phyloP scores from a whole-genome alignment of 1,140 invertebrate species.

The Zaprionus nigranus region DNA sequence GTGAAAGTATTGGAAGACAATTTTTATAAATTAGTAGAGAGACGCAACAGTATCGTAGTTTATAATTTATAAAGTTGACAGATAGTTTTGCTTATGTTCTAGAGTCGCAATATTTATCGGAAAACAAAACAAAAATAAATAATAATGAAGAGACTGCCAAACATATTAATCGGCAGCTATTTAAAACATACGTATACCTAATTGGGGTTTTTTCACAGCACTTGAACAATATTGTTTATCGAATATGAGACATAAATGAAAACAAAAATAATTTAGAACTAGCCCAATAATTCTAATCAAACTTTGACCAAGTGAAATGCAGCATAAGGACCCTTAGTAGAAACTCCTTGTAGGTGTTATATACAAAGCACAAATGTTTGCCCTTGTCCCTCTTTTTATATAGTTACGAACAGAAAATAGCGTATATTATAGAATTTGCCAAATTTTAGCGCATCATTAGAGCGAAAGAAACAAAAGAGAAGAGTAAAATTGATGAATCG shows the following conservation, averaged over 20 bases:
- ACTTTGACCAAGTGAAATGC: conserved; percentile 69
- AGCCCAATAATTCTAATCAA: conserved; percentile 57
- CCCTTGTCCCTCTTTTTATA: conserved; percentile 50
- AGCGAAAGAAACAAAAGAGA: conserved; percentile 1
- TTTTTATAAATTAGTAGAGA: conserved; percentile 53
- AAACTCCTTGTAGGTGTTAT: conserved; percentile 48
- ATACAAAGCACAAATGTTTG: conserved; percentile 48
- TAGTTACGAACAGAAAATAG: conserved; percentile 37
- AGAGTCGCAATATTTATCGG: conserved; percentile 32
- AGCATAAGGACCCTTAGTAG: conserved; percentile 55
- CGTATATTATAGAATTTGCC: conserved; percentile 72
- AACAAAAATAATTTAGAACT: conserved; percentile 2
- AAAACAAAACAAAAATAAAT: conserved; percentile 30
- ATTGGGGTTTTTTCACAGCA: conserved; percentile 47
- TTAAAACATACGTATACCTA: conserved; percentile 32
- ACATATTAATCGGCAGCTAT: conserved; percentile 40
- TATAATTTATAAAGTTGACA: conserved; percentile 14
- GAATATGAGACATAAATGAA: conserved; percentile 47
- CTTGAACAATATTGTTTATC: conserved; percentile 58
- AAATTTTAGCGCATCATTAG: conserved; percentile 70
- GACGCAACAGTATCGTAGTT: conserved; percentile 49
- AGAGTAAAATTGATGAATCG: conserved; percentile 34
- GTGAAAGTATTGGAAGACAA: conserved; percentile 63
- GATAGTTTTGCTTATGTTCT: conserved; percentile 20
- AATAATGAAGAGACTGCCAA: conserved; percentile 34